Evolutionary conservation across 1,140 invertebrate species (phyloP), one percentile per base, ranked within the genome.

Genomic region (Aphelenchoides avenae): DNA sequence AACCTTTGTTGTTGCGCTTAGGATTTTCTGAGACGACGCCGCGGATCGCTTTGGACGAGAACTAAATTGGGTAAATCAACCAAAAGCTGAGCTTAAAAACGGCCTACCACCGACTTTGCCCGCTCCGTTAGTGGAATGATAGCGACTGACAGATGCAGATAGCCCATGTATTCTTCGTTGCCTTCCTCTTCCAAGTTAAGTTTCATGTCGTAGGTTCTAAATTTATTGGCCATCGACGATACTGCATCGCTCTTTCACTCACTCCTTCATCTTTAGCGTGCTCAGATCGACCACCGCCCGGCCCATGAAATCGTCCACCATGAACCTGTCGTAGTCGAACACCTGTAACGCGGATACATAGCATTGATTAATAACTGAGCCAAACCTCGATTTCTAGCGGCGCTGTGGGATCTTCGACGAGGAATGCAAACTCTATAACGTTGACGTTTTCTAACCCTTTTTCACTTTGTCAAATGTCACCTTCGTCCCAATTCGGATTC

Each of bases 301-400:
- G 11, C 94, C 94, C 89, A 98, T 95, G 74, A 93, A 94, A 81
- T 98, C 94, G 79, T 98, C 94, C 80, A 89, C 76, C 42, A 93
- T 83, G 27, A 91, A 92, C 86, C 91, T 92, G 76, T 98, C 94
- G 78, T 94, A 94, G 81, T 98, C 93, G 78, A 89, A 97, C 13
- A 15, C 95, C 90, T 84, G 92, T 11, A 51, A 51, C 22, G 5
- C n/a, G 3, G 7, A 40, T 51, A n/a, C 3, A 52, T 26, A 51
- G n/a, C 3, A 9, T 6, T 57, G 27, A n/a, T 13, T 6, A 50
- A 7, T 29, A 57, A 9, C 3, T 15, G 3, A 51, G 20, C 22
- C 22, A 51, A 3, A 68, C 66, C 30, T 68, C 62, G 18, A 71
- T 15, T 4, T 57, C 24, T 15, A 68, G 20, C 15, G 33, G 30